Evolutionary conservation across 1,140 invertebrate genomes (phyloP).

Genomic region (Radopholus similis): DNA sequence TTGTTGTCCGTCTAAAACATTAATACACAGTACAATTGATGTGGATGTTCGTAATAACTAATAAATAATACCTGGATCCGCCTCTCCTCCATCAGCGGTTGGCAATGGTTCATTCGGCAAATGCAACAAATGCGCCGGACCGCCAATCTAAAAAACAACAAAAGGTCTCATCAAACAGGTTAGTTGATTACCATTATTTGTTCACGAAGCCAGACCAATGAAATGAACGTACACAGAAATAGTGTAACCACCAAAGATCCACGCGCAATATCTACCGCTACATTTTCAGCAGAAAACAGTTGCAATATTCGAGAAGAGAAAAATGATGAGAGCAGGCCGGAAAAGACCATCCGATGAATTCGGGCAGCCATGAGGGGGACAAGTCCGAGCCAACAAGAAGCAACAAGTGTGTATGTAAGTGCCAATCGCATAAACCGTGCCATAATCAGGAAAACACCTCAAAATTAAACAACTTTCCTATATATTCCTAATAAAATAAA

Average conservation of each 20-base stretch:
- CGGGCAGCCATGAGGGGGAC: conserved; percentile 89
- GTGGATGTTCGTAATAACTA: neutral
- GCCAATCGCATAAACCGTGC: conserved; percentile 87
- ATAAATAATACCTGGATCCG: neutral
- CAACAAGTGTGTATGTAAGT: conserved; percentile 91
- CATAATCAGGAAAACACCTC: conserved; percentile 78
- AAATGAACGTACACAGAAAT: conserved; percentile 89
- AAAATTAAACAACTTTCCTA: conserved; percentile 62
- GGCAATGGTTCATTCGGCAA: conserved; percentile 25
- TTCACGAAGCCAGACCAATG: conserved; percentile 94
- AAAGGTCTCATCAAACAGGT: conserved; percentile 64
- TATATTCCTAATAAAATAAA: conserved; percentile 68
- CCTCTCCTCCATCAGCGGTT: conserved; percentile 4
- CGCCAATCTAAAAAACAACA: conserved; percentile 20
- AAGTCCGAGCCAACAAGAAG: conserved; percentile 87
- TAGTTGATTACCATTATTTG: conserved; percentile 75
- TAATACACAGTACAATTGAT: neutral
- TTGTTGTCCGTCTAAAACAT: conserved; percentile 56
- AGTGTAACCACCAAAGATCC: conserved; percentile 94
- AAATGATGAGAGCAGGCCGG: conserved; percentile 66
- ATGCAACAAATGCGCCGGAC: conserved; percentile 24
- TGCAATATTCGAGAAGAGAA: conserved; percentile 78
- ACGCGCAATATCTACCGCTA: conserved; percentile 42
- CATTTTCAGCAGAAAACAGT: conserved; percentile 64
- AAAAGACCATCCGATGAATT: conserved; percentile 44